Evolutionary conservation across 2,113 vertebrate genomes (phyloP).

Genomic region (Oxyura jamaicensis): DNA sequence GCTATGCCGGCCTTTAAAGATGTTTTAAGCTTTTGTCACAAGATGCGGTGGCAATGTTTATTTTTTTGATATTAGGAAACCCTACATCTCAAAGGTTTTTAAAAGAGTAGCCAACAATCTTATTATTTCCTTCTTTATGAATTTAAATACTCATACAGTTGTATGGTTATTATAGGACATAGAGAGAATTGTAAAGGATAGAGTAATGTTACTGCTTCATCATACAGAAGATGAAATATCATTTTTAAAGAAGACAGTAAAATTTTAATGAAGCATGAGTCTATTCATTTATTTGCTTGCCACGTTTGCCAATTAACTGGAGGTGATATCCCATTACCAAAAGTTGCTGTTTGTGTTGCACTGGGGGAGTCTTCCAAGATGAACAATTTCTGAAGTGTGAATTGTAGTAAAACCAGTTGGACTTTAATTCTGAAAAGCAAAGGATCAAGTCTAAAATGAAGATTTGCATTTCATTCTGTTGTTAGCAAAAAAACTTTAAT

Average conservation of each 20-base stretch:
- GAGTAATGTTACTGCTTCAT: background rate
- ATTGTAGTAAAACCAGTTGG: background rate
- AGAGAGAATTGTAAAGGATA: background rate
- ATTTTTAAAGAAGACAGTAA: background rate
- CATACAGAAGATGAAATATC: background rate
- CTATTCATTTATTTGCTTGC: background rate
- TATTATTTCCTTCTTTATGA: background rate
- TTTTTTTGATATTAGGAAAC: background rate
- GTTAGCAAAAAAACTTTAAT: background rate
- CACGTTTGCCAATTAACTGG: background rate
- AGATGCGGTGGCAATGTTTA: background rate
- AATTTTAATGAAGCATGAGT: background rate
- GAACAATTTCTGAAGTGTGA: background rate
- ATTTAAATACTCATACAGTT: background rate
- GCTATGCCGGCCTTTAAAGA: slow-evolving; percentile 39
- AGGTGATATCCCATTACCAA: background rate
- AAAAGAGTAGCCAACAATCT: background rate
- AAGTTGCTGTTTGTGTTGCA: background rate
- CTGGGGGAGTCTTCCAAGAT: background rate
- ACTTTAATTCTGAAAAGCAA: background rate
- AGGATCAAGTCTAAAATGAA: background rate
- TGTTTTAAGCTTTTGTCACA: slow-evolving; percentile 31
- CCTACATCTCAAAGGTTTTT: background rate
- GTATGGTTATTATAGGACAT: background rate
- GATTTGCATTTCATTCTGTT: background rate